Conservation (phyloP, 2,113 vertebrate genomes). For the Chaenocephalus aceratus region DNA sequence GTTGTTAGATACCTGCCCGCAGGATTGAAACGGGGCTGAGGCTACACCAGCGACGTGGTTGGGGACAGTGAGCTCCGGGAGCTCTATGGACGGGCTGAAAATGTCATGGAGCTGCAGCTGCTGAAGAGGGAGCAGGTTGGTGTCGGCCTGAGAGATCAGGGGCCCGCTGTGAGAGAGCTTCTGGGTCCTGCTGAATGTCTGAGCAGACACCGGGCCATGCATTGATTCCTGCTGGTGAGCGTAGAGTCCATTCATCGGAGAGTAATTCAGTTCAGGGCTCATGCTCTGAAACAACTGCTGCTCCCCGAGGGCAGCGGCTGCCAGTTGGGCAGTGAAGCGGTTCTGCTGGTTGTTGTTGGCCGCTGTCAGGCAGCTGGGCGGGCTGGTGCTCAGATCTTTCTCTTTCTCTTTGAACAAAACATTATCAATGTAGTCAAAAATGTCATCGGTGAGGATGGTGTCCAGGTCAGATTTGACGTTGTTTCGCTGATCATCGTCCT, state of each 20-base stretch:
- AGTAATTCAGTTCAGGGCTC: background rate
- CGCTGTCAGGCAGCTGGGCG: conserved; percentile 29
- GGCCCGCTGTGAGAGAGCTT: conserved; percentile 35
- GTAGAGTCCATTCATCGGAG: conserved; percentile 29
- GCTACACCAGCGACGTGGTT: background rate
- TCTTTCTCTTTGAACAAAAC: conserved; percentile 70
- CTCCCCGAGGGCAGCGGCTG: conserved; percentile 5
- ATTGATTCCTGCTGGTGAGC: background rate
- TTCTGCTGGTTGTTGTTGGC: conserved; percentile 1
- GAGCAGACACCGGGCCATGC: background rate
- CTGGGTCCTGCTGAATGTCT: conserved; percentile 17
- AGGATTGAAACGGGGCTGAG: conserved; percentile 36
- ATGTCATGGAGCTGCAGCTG: conserved; percentile 75
- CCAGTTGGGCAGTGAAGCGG: background rate
- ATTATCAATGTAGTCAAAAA: conserved; percentile 69
- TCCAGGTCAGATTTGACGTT: conserved; percentile 37
- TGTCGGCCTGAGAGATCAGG: background rate
- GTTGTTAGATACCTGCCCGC: conserved; percentile 23
- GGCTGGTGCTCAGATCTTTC: background rate
- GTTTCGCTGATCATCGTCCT: conserved; percentile 24
- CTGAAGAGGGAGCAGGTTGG: conserved; percentile 33
- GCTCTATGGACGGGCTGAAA: conserved; percentile 65
- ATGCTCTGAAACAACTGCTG: conserved; percentile 18
- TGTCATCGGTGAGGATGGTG: conserved; percentile 57
- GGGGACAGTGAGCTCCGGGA: conserved; percentile 57